A percentile compares a stretch with the other conserved stretches of the same genome.
These are phyloP conservation scores for Myopa tessellatipennis DNA, from an alignment of 2,888 invertebrate species.

Conservation along the genomic window DNA sequence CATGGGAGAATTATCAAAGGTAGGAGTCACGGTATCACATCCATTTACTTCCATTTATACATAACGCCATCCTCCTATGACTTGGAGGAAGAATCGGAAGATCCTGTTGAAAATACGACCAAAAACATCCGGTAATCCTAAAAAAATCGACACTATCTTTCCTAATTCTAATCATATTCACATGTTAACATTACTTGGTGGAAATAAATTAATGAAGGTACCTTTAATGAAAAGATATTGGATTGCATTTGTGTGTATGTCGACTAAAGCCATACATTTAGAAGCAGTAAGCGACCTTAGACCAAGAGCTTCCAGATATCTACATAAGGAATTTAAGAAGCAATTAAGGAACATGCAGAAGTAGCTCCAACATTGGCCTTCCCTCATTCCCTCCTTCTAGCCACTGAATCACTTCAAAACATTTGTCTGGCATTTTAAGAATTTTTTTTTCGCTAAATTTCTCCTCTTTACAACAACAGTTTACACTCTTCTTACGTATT, in stretches of 20 bases:
- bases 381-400: too few species aligned
- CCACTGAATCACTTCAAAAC: too few species aligned
- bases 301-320: background rate
- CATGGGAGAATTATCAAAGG: background rate
- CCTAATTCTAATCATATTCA: slow-evolving; percentile 21
- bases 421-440: too few species aligned
- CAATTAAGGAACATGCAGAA: background rate
- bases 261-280: slow-evolving; percentile 21
- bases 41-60: background rate
- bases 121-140: too few species aligned
- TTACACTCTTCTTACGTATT: too few species aligned
- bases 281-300: slow-evolving; percentile 14
- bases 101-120: too few species aligned
- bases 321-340: slow-evolving; percentile 14
- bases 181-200: slow-evolving; percentile 7
- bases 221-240: too few species aligned
- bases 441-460: too few species aligned
- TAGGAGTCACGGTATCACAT: background rate
- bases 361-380: slow-evolving; percentile 23
- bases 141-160: too few species aligned
- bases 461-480: too few species aligned
- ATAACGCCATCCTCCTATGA: too few species aligned
- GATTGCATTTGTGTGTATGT: slow-evolving; percentile 15
- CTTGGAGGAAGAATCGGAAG: background rate
- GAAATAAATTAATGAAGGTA: slow-evolving; percentile 6